Evolutionary conservation across 2,888 invertebrate species (phyloP), one percentile per base, ranked within the genome.

Genomic region (Latheticus oryzae): DNA sequence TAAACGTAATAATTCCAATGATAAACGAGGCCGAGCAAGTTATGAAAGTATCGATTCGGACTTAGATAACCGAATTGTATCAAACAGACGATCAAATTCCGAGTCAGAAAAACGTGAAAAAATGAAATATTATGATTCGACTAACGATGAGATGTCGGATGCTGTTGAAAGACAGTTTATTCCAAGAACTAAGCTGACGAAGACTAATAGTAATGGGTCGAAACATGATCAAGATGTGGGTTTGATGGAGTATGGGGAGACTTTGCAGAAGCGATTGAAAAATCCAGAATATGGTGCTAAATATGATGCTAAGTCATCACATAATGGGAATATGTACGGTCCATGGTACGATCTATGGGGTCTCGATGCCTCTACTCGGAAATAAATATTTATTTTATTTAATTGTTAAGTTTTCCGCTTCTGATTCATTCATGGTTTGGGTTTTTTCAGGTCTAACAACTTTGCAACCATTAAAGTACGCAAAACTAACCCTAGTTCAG

Each of bases 341-440:
- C 92, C 93, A 0, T 93, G 93, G 93, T 93, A 92, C 73, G 93
- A 93, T 78, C 83, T 93, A 60, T 93, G 93, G 93, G 92, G 88
- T 17, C 82, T 86, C 53, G 90, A 90, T 77, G 83, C 86, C 28
- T 86, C 87, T 17, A 85, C 87, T 68, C 57, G 74, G 58, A 72
- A 77, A 67, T 71, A 65, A 64, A 30, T 61, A 32, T 43, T 19
- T 35, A 43, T 45, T 30, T 12, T 23, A 9, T 43, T 23, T 45
- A 24, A 13, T 38, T 55, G 42, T 37, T 13, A 50, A 11, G 8
- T 35, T 17, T 61, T 7, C 40, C 37, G 60, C 48, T 63, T 60
- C 51, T 63, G 57, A 58, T 42, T 60, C 60, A n/a, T n/a, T n/a
- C n/a, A n/a, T n/a, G n/a, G n/a, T n/a, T n/a, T n/a, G n/a, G n/a